A percentile compares a stretch with the other conserved stretches of the same genome.
Evolutionary conservation across 2,888 invertebrate genomes (phyloP).

Genomic region (Epirrita christyi): DNA sequence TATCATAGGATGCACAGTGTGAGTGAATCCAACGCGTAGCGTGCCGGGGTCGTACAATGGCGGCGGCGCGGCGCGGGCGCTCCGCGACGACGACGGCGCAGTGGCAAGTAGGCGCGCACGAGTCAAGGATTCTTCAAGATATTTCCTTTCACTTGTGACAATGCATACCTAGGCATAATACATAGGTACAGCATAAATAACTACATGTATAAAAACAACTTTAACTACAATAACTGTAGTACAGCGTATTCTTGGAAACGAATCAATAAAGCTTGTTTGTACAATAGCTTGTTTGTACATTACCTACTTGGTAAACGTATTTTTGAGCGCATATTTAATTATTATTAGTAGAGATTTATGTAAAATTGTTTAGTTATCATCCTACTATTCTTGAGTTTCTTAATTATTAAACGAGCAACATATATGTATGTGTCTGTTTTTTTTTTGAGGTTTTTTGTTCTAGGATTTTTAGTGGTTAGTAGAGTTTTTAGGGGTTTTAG

Average conservation of each 20-base stretch:
- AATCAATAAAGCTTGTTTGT: constrained; percentile 11
- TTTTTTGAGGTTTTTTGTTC: too few relatives aligned
- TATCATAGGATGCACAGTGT: constrained; percentile 43
- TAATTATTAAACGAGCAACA: too few relatives aligned
- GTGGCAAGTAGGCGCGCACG: constrained; percentile 70
- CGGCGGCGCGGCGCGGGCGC: constrained; percentile 5
- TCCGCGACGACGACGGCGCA: constrained; percentile 44
- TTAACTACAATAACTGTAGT: constrained; percentile 16
- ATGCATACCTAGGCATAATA: constrained; percentile 50
- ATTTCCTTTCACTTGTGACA: constrained; percentile 84
- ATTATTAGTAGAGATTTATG: neutral
- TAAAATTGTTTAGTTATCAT: neutral
- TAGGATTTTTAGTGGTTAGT: too few relatives aligned
- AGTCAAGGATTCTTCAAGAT: constrained; percentile 83
- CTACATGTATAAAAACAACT: constrained; percentile 22
- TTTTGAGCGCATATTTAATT: constrained; percentile 1
- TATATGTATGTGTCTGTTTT: too few relatives aligned
- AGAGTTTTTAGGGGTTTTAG: too few relatives aligned
- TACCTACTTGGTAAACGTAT: constrained; percentile 2
- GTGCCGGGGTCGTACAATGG: neutral
- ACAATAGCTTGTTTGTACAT: constrained; percentile 1
- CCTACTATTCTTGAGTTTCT: too few relatives aligned
- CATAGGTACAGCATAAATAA: constrained; percentile 15
- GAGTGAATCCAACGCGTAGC: neutral
- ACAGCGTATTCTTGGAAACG: constrained; percentile 17